These are phyloP conservation scores for Parnassius mnemosyne DNA, from an alignment of 2,888 invertebrate species.

Conservation along the genomic window DNA sequence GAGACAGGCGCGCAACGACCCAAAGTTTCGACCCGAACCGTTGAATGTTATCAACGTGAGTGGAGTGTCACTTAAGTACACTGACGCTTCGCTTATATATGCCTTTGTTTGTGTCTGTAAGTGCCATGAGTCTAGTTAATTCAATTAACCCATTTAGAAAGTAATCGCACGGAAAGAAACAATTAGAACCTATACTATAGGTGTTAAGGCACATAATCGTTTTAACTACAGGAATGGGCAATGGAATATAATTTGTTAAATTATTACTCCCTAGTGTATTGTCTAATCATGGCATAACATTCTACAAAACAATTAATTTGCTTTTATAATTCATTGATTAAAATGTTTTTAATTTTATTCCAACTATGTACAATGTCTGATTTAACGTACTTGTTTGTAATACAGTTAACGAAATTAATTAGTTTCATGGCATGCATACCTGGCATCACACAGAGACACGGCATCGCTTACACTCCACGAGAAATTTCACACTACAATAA, in stretches of 20 bases:
- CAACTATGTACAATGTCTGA: too few relatives aligned
- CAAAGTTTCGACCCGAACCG: conserved; percentile 82
- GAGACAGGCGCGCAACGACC: conserved; percentile 80
- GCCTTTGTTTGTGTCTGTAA: conserved; percentile 9
- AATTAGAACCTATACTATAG: too few relatives aligned
- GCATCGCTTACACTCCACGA: conserved; percentile 20
- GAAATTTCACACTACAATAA: not conserved
- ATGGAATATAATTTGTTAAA: too few relatives aligned
- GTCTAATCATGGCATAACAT: too few relatives aligned
- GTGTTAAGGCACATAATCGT: too few relatives aligned
- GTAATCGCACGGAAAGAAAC: too few relatives aligned
- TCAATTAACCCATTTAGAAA: not conserved
- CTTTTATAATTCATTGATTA: too few relatives aligned
- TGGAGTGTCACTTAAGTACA: conserved; percentile 46
- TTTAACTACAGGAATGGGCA: too few relatives aligned
- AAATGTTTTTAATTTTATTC: too few relatives aligned
- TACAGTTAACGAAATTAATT: not conserved
- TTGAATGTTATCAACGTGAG: conserved; percentile 86
- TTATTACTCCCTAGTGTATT: not conserved
- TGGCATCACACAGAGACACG: conserved; percentile 12
- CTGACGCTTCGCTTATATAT: conserved; percentile 37
- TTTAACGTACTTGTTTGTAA: too few relatives aligned
- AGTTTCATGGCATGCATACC: conserved; percentile 1
- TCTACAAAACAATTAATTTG: too few relatives aligned
- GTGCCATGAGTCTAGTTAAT: conserved; percentile 24